A percentile compares a stretch with the other conserved stretches of the same genome.
phyloP scores from a whole-genome alignment of 2,113 vertebrate genomes.

The Brachyhypopomus gauderio region DNA sequence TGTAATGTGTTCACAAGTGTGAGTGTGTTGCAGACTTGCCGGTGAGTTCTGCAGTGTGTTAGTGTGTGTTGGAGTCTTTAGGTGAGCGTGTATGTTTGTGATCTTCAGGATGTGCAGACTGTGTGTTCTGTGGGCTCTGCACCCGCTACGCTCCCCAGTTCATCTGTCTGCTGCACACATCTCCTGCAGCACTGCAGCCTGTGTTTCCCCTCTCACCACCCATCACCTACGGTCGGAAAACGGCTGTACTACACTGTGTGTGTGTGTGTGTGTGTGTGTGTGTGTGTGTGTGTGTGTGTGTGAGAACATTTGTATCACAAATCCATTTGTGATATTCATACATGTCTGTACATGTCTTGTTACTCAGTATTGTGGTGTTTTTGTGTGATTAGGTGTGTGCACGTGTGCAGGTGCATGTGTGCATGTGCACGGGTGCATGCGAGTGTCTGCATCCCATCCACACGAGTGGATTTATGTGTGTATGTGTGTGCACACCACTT shows the following conservation, averaged over 20 bases:
- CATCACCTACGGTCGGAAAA: constrained; percentile 9
- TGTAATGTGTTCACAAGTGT: too few species aligned
- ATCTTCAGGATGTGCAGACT: too few species aligned
- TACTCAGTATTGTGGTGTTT: constrained; percentile 1
- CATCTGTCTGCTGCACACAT: too few species aligned
- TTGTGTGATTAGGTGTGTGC: constrained; percentile 1
- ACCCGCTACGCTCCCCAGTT: too few species aligned
- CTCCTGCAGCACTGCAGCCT: too few species aligned
- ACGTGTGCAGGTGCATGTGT: not conserved
- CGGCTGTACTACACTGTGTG: constrained; percentile 3
- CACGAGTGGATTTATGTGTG: not conserved
- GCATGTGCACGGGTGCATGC: not conserved
- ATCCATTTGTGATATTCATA: not conserved
- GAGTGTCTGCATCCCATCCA: too few species aligned
- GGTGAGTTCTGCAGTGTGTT: too few species aligned
- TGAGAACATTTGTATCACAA: not conserved
- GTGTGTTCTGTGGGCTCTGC: too few species aligned
- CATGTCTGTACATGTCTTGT: constrained; percentile 1
- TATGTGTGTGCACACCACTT: too few species aligned
- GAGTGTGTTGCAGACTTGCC: too few species aligned
- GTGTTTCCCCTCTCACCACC: not conserved
- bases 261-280: constrained; percentile 19
- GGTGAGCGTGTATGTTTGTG: too few species aligned
- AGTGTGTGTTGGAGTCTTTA: too few species aligned
- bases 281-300: not conserved